Evolutionary conservation across 2,888 invertebrate genomes (phyloP), one percentile per base, ranked within the genome.

Genomic region (Miltochrista miniata): DNA sequence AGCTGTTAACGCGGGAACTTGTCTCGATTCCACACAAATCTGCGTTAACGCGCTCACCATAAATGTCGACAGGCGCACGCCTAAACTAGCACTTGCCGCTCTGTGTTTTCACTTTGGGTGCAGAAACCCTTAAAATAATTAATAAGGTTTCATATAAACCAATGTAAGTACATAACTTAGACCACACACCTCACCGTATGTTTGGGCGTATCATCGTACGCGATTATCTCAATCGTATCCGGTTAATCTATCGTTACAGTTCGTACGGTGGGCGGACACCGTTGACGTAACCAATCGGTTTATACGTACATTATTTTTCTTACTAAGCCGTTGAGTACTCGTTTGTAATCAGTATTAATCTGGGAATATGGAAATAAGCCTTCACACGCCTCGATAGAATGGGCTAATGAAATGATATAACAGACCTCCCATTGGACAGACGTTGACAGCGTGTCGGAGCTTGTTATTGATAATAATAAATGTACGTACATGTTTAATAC

Each of bases 231-330:
- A 60, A 66, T 72, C 72, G 65, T 80, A 87, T 87, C 87, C 86
- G 87, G 84, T 74, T 83, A 79, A 83, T 84, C 81, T 79, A 77
- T 79, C 74, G 82, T 83, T 81, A 82, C 64, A 64, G 69, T 76
- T 69, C 61, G 72, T 73, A 53, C 51, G 56, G 87, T 86, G 83
- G 87, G 87, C 81, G 85, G 80, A 66, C 68, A 64, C 64, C 64
- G 59, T 69, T 70, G 74, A 79, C 78, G 75, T 74, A 74, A 78
- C 68, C 64, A 60, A 66, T 69, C 70, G 68, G 70, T 74, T 70
- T 61, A 59, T 51, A 52, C 39, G 38, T 47, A 46, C 44, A 48
- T 61, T 68, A 48, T 35, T 68, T 61, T 59, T 51, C 54, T 55
- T 50, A 62, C 59, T 57, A 68, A 70, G 62, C 64, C 53, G 40